These are phyloP conservation scores for Dicrurus megarhynchus DNA, from an alignment of 2,113 vertebrate genomes.

Conservation along the genomic window DNA sequence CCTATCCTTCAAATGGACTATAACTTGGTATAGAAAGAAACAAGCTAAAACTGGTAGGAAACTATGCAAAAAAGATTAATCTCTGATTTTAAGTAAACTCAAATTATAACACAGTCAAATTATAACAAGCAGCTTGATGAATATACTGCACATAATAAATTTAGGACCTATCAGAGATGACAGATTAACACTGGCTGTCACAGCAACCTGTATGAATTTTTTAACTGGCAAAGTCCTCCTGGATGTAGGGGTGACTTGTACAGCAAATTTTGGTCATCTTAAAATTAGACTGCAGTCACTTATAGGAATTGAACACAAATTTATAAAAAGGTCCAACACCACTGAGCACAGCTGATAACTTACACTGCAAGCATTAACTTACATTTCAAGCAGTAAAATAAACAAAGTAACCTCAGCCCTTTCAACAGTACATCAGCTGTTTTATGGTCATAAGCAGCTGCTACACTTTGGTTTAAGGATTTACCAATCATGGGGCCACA, in stretches of 20 bases:
- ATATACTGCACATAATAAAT: neutral
- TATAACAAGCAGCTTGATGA: neutral
- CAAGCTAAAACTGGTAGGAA: neutral
- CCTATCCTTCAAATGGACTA: neutral
- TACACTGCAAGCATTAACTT: neutral
- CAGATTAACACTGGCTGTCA: neutral
- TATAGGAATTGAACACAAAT: neutral
- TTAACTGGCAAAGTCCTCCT: neutral
- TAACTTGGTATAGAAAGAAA: neutral
- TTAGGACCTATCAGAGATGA: neutral
- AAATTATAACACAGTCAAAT: neutral
- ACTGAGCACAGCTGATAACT: neutral
- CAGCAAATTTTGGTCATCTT: neutral
- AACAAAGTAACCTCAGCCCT: neutral
- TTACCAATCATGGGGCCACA: neutral
- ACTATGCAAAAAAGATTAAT: neutral
- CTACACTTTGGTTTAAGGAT: neutral
- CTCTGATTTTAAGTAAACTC: neutral
- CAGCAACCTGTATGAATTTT: neutral
- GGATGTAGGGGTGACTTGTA: neutral
- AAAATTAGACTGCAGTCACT: neutral
- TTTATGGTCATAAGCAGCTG: neutral
- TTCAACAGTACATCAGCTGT: neutral
- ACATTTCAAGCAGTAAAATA: neutral
- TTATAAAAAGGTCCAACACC: neutral